Percentiles rank a stretch among this genome's conserved stretches.
These are phyloP conservation scores for Chaetops frenatus DNA, from an alignment of 2,113 vertebrate genomes.

Conservation along the genomic window DNA sequence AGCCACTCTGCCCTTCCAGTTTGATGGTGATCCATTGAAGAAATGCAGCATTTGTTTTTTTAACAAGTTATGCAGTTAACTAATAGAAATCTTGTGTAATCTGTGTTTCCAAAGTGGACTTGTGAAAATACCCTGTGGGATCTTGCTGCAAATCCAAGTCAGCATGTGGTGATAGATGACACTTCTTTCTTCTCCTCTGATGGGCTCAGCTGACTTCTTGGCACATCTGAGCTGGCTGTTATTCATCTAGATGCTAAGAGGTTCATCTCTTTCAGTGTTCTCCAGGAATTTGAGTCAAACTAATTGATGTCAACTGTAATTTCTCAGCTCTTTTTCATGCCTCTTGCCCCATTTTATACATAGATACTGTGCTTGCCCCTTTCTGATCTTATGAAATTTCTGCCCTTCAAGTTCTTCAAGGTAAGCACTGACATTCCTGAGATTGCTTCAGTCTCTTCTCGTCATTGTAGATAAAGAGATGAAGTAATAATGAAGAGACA, in stretches of 20 bases:
- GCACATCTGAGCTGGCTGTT: not conserved
- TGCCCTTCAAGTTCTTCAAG: slow-evolving; percentile 13
- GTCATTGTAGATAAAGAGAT: not conserved
- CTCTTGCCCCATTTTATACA: not conserved
- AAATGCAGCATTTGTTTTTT: not conserved
- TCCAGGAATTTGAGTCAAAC: not conserved
- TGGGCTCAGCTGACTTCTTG: not conserved
- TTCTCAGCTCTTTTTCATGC: not conserved
- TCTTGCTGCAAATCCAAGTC: not conserved
- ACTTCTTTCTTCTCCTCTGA: not conserved
- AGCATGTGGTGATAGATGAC: not conserved
- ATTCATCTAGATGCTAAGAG: not conserved
- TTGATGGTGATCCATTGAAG: not conserved
- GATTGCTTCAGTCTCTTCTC: slow-evolving; percentile 27
- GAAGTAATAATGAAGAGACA: slow-evolving; percentile 23
- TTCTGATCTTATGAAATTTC: slow-evolving; percentile 31
- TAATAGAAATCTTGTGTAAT: slow-evolving; percentile 3
- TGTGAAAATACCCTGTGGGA: slow-evolving; percentile 3
- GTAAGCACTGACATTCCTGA: slow-evolving; percentile 16
- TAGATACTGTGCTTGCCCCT: not conserved
- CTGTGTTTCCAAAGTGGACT: slow-evolving; percentile 4
- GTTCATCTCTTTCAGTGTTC: not conserved
- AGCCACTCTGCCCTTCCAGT: not conserved
- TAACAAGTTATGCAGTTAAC: not conserved
- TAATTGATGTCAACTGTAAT: not conserved